phyloP scores from a whole-genome alignment of 92 coral and sea anemone species.

The Palythoa caribaeorum region DNA sequence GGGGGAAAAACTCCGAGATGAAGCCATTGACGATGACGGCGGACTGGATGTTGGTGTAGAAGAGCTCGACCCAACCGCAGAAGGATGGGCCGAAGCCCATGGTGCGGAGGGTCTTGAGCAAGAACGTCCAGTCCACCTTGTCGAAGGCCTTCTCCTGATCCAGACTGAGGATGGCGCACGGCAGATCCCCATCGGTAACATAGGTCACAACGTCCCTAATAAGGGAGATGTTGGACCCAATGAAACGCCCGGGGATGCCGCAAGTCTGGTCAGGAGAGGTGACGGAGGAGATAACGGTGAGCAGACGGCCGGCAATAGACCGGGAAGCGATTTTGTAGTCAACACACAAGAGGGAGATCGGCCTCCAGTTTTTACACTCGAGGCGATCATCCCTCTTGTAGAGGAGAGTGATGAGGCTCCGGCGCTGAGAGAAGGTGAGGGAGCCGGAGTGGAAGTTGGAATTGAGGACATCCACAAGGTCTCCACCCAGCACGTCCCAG shows the following conservation, averaged over 20 bases:
- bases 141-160: neutral
- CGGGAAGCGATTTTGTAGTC: neutral
- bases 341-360: neutral
- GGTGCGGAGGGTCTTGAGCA: neutral
- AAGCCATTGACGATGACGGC: constrained; percentile 6
- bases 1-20: neutral
- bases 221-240: neutral
- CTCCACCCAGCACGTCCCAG: constrained; percentile 31
- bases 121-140: neutral
- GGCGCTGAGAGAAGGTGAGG: neutral
- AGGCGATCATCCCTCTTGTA: neutral
- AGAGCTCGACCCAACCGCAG: constrained; percentile 2
- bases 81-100: constrained; percentile 5
- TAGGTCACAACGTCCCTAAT: neutral
- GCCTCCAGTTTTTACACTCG: neutral
- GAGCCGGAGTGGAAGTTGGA: neutral
- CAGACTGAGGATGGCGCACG: neutral
- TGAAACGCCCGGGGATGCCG: neutral
- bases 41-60: constrained; percentile 13
- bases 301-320: neutral
- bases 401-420: neutral
- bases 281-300: neutral
- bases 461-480: constrained; percentile 28
- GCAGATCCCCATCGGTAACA: neutral
- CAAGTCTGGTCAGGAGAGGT: neutral